These are phyloP conservation scores for Labia minor DNA, from an alignment of 2,888 invertebrate species.

Conservation along the genomic window DNA sequence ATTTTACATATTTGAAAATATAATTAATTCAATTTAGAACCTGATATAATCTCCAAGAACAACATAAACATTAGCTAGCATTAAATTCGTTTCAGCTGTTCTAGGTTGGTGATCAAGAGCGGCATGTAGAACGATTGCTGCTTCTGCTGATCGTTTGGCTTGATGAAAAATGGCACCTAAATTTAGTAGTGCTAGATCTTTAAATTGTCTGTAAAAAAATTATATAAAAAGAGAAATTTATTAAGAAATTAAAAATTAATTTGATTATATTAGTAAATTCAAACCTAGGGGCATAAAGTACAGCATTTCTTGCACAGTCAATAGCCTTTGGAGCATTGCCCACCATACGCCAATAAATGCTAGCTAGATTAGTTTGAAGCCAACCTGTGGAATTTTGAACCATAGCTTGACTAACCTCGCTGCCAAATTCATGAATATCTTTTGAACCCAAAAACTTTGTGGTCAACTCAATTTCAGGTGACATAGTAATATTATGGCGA, in stretches of 20 bases:
- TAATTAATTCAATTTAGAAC: slow-evolving; percentile 23
- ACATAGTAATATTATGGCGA: slow-evolving; percentile 40
- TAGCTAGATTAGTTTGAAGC: slow-evolving; percentile 68
- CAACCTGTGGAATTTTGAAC: slow-evolving; percentile 60
- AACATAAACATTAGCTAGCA: slow-evolving; percentile 63
- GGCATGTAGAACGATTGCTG: slow-evolving; percentile 57
- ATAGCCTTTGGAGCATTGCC: slow-evolving; percentile 62
- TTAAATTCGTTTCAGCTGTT: slow-evolving; percentile 50
- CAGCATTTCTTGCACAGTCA: slow-evolving; percentile 64
- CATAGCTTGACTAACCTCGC: slow-evolving; percentile 51
- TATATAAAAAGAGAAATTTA: slow-evolving; percentile 22
- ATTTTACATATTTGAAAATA: background rate
- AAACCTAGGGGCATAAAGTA: slow-evolving; percentile 65
- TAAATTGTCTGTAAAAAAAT: slow-evolving; percentile 48
- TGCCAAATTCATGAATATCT: slow-evolving; percentile 44
- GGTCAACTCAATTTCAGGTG: slow-evolving; percentile 42
- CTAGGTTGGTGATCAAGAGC: slow-evolving; percentile 59
- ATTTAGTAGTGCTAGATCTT: slow-evolving; percentile 61
- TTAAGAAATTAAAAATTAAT: background rate
- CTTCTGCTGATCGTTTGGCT: slow-evolving; percentile 55
- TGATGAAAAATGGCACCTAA: slow-evolving; percentile 63
- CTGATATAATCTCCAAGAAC: slow-evolving; percentile 55
- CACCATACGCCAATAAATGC: slow-evolving; percentile 65
- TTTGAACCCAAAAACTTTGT: slow-evolving; percentile 35
- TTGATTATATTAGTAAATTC: slow-evolving; percentile 23